Conservation (phyloP, 2,797 vertebrate genomes). For the Epinephelus awoara region DNA sequence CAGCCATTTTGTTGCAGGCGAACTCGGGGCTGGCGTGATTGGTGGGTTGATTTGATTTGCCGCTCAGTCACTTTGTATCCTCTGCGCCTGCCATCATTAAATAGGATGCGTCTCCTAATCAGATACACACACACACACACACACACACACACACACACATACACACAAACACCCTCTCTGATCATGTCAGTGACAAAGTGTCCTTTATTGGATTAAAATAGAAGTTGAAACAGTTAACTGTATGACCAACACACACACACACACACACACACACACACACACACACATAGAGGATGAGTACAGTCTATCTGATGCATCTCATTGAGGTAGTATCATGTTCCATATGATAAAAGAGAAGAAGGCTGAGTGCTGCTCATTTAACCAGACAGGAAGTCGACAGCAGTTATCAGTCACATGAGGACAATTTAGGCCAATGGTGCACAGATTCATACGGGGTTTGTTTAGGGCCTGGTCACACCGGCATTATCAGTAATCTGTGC, state of each 20-base stretch:
- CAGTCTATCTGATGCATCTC: slow-evolving; percentile 54
- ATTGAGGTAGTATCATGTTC: slow-evolving; percentile 61
- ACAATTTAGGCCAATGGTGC: slow-evolving; percentile 10
- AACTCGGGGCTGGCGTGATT: slow-evolving; percentile 43
- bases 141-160: slow-evolving; percentile 37
- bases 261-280: slow-evolving; percentile 14
- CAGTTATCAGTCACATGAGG: slow-evolving; percentile 44
- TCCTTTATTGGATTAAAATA: slow-evolving; percentile 68
- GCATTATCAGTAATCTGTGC: no score
- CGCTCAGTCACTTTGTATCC: slow-evolving; percentile 74
- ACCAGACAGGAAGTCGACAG: slow-evolving; percentile 62
- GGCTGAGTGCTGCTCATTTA: slow-evolving; percentile 63
- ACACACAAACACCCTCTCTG: slow-evolving; percentile 32
- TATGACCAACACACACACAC: neutral
- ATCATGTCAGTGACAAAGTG: slow-evolving; percentile 52
- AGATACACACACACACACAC: slow-evolving; percentile 48
- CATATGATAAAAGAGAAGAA: slow-evolving; percentile 59
- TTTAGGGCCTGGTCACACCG: neutral
- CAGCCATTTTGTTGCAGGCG: slow-evolving; percentile 46
- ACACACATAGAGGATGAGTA: neutral
- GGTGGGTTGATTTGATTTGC: slow-evolving; percentile 76
- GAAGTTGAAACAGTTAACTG: slow-evolving; percentile 56
- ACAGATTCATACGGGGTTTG: neutral
- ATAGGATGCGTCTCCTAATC: slow-evolving; percentile 77
- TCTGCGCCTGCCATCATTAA: slow-evolving; percentile 73